Conservation (phyloP, 2,113 vertebrate genomes). For the Monopterus albus region DNA sequence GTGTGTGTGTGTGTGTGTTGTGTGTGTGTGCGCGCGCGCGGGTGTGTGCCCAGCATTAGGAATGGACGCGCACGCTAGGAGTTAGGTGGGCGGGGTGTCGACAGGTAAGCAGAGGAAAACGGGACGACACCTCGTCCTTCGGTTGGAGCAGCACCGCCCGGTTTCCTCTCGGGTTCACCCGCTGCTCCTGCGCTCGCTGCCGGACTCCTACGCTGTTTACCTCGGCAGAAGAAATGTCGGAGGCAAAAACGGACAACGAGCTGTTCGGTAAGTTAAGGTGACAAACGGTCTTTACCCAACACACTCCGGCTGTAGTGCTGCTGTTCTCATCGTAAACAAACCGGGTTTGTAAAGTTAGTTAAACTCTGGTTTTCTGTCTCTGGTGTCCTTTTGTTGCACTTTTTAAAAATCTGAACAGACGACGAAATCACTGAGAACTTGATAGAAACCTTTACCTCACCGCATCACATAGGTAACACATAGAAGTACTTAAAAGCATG, state of each 20-base stretch:
- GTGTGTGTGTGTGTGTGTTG: background rate
- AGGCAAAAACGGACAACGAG: conserved; percentile 84
- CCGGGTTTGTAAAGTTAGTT: too few relatives aligned
- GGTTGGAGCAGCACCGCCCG: background rate
- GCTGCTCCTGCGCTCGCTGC: background rate
- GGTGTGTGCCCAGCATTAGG: background rate
- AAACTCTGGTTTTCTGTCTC: too few relatives aligned
- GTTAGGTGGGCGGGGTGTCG: conserved; percentile 28
- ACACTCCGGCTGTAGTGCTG: too few relatives aligned
- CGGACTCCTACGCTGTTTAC: conserved; percentile 24
- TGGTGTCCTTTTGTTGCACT: too few relatives aligned
- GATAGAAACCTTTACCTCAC: too few relatives aligned
- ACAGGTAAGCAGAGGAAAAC: conserved; percentile 41
- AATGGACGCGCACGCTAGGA: conserved; percentile 24
- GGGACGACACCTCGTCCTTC: conserved; percentile 24
- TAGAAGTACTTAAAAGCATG: too few relatives aligned
- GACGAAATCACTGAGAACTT: too few relatives aligned
- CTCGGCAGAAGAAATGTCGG: conserved; percentile 79
- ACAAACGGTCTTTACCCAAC: too few relatives aligned
- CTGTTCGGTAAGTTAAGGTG: conserved; percentile 87
- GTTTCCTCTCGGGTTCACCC: background rate
- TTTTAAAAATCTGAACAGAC: too few relatives aligned
- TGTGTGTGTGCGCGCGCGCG: background rate
- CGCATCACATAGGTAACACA: too few relatives aligned
- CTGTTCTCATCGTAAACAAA: too few relatives aligned